Base-by-base conservation (phyloP, 2,113 vertebrate genomes). In the Camelus bactrianus region DNA sequence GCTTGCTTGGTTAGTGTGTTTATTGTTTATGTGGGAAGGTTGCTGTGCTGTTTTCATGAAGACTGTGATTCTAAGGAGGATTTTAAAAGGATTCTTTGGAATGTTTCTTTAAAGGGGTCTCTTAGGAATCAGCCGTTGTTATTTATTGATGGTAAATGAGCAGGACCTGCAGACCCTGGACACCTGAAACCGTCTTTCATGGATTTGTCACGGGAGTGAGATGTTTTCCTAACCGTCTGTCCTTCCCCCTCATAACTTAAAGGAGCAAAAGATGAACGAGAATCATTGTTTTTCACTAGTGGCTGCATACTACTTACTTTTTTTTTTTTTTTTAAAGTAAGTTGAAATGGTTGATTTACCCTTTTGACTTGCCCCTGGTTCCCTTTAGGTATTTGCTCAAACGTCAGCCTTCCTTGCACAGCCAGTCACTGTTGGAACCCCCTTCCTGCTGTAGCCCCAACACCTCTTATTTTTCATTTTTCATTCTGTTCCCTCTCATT, bases 91-190 rank as follows among this genome's bases (percentile, higher is more conserved):
- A 65, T 75, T 89, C 80, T 89, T 93, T 92, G 62, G 26, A 73
- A 82, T 89, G 67, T 93, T 92, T 96, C 80, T 77, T 72, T 75
- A 75, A 86, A 80, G 54, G 20, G 32, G 52, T 87, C 65, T 91
- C 62, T 91, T 87, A 75, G 89, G 58, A 70, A 81, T 94, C 58
- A 94, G 64, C 50, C 81, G 52, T 79, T 89, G 24, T 81, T 64
- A 35, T 64, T 52, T 24, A 42, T 0, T 64, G 4, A 73, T 73
- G 75, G 19, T 64, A 46, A 65, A 38, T 87, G 77, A 76, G 16
- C 16, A 12, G 52, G 38, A 19, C 58, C 20, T 3, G 0, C 11
- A 5, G 62, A 26, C 72, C 72, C 48, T 35, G 19, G 16, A 30
- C 35, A 16, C 15, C 46, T 56, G 5, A 90, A 42, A 56, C 12